These are phyloP conservation scores for Polydrusus pterygomalis DNA, from an alignment of 2,888 invertebrate species.

Conservation along the genomic window DNA sequence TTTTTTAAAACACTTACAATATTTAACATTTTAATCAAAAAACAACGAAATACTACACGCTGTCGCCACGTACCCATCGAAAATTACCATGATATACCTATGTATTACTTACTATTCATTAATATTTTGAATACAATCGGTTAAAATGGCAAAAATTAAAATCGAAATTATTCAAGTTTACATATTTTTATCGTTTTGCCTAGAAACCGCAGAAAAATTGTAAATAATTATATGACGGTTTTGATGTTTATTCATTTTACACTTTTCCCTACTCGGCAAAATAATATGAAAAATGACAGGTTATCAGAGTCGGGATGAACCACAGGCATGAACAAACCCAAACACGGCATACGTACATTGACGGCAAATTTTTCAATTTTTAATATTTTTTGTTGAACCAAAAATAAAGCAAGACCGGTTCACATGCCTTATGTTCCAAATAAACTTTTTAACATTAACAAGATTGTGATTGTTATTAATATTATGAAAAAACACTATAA, in stretches of 20 bases:
- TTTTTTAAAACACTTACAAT: slow-evolving; percentile 24
- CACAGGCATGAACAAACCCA: too few species aligned
- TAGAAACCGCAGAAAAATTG: background rate
- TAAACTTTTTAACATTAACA: too few species aligned
- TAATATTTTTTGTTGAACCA: too few species aligned
- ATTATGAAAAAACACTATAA: background rate
- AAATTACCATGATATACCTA: slow-evolving; percentile 23
- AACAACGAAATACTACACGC: slow-evolving; percentile 30
- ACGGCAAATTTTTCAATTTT: too few species aligned
- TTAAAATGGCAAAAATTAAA: slow-evolving; percentile 23
- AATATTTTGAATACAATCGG: slow-evolving; percentile 45
- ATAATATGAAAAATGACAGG: too few species aligned
- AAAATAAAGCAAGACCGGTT: too few species aligned
- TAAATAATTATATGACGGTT: too few species aligned
- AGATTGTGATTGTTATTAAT: background rate
- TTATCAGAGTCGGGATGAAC: too few species aligned
- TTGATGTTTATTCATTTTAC: too few species aligned
- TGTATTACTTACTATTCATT: slow-evolving; percentile 43
- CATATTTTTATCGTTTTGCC: slow-evolving; percentile 11
- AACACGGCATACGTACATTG: too few species aligned
- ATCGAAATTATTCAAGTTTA: background rate
- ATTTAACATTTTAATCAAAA: slow-evolving; percentile 7
- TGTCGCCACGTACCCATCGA: slow-evolving; percentile 17
- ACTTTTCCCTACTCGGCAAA: too few species aligned
- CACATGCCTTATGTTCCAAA: background rate